Conservation (phyloP, 2,113 vertebrate genomes). For the Origma solitaria region DNA sequence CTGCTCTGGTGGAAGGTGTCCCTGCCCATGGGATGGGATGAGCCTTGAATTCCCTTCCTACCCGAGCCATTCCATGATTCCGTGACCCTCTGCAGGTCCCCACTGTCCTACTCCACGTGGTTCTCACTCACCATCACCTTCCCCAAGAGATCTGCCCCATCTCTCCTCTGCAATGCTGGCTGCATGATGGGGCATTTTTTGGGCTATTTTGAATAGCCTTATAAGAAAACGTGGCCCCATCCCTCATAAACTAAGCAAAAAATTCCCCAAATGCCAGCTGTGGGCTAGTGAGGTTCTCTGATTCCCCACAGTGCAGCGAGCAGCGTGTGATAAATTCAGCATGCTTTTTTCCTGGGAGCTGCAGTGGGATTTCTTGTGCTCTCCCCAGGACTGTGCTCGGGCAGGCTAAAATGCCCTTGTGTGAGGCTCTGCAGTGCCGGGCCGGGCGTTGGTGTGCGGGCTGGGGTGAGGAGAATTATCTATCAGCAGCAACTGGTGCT, state of each 20-base stretch:
- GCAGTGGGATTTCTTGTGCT: not conserved
- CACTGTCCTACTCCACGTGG: not conserved
- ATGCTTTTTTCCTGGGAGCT: rapidly evolving
- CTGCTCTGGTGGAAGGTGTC: not conserved
- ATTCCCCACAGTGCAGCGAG: rapidly evolving
- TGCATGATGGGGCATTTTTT: rapidly evolving
- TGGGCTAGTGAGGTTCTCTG: rapidly evolving
- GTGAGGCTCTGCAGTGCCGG: not conserved
- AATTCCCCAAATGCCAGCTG: not conserved
- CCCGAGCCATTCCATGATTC: not conserved
- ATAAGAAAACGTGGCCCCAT: not conserved
- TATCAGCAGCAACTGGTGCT: not conserved
- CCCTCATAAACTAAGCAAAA: not conserved
- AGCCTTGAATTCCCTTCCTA: not conserved
- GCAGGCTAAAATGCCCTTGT: not conserved
- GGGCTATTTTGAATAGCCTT: rapidly evolving
- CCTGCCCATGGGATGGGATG: not conserved
- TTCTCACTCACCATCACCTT: not conserved
- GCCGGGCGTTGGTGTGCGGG: rapidly evolving
- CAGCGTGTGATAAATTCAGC: rapidly evolving
- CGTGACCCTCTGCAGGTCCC: not conserved
- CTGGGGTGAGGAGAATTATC: not conserved
- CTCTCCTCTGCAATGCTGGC: rapidly evolving
- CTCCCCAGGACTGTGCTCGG: rapidly evolving
- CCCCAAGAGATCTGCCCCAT: not conserved